These are phyloP conservation scores for Drosophila infuscata DNA, from an alignment of 2,888 invertebrate species.

Conservation along the genomic window DNA sequence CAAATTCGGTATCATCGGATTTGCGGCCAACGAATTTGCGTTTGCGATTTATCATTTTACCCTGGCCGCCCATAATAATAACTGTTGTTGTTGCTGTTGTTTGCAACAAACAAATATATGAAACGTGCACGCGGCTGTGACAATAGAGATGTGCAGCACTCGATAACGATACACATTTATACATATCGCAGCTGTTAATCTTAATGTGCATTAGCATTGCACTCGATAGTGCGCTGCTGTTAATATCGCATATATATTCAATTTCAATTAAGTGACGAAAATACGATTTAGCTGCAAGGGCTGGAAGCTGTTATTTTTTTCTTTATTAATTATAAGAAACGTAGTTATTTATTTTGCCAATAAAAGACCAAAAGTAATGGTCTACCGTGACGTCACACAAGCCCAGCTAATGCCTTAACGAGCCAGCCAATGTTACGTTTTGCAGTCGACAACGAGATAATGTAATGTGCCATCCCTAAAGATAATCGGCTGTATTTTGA, in stretches of 20 bases:
- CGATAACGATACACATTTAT: neutral
- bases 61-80: slow-evolving; percentile 80
- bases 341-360: neutral
- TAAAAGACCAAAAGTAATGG: neutral
- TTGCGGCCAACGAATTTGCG: slow-evolving; percentile 80
- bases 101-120: slow-evolving; percentile 29
- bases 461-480: slow-evolving; percentile 29
- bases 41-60: slow-evolving; percentile 81
- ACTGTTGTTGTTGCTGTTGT: neutral
- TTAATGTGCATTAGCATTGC: neutral
- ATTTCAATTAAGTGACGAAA: neutral
- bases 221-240: neutral
- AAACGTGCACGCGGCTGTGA: slow-evolving; percentile 47
- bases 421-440: neutral
- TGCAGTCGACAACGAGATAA: neutral
- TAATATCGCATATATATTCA: neutral
- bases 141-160: slow-evolving; percentile 26
- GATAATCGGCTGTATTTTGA: slow-evolving; percentile 35
- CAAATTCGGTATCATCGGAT: slow-evolving; percentile 91
- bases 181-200: neutral
- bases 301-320: neutral
- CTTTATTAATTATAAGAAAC: neutral
- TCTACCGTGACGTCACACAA: neutral
- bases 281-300: neutral
- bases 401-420: neutral